Base-by-base conservation (phyloP, 2,113 vertebrate genomes). In the Sula dactylatra region DNA sequence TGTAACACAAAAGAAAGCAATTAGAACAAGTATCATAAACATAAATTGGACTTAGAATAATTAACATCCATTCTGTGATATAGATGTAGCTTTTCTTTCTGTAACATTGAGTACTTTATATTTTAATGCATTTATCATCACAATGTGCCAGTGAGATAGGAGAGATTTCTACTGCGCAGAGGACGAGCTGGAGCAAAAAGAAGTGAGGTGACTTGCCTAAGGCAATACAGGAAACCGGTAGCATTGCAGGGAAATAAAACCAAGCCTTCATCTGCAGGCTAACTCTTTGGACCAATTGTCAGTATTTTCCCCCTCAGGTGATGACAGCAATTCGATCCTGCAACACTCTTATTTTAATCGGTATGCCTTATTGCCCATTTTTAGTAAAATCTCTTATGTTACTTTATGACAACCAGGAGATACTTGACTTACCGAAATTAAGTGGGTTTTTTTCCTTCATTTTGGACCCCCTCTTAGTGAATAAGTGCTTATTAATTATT, bases 331-430 rank as follows among this genome's bases (percentile, higher is more conserved):
- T 76, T 87, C 34, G 79, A 2, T 50, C 17, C 26, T 82, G 34
- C 50, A 70, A 38, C 42, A n/a, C 82, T 93, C 85, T 80, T 87
- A 38, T 54, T 94, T 94, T 70, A 90, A 94, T 86, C 70, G 64
- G 27, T 93, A 70, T 74, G 61, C 24, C 45, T 73, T 86, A 81
- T 79, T 96, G 85, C 61, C 65, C 36, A 64, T 91, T 96, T 97
- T 91, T 92, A 93, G 82, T 96, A 44, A 95, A 96, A 70, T 83
- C 66, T 94, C 32, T 22, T 79, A 25, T 50, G 54, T 97, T 97
- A 95, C 40, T 72, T 97, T 97, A 42, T 97, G 95, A 80, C 77
- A 92, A 88, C 67, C 26, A 65, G 83, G 86, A 91, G 86, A 25
- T 78, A 72, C 38, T 88, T 86, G 73, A 92, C 65, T 96, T 94